Percentiles rank a stretch among this genome's conserved stretches.
Conservation (phyloP, 1,140 invertebrate species). For the Euwallacea fornicatus region DNA sequence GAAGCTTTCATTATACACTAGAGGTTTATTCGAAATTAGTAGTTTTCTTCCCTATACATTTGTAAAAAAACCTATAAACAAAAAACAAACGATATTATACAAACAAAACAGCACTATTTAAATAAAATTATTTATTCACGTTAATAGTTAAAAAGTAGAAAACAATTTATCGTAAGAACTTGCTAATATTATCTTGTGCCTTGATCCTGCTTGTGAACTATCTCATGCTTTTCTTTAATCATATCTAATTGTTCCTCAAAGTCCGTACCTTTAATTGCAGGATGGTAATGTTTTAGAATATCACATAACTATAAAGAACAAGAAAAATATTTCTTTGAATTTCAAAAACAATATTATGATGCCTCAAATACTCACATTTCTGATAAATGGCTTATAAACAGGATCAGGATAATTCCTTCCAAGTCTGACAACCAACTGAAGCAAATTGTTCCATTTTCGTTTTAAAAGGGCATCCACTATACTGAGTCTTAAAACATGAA, state of each 20-base stretch:
- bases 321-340: not conserved
- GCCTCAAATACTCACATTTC: constrained; percentile 18
- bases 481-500: constrained; percentile 13
- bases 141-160: too few relatives aligned
- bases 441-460: constrained; percentile 24
- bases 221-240: constrained; percentile 20
- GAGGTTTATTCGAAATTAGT: too few relatives aligned
- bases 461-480: constrained; percentile 18
- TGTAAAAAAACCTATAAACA: too few relatives aligned
- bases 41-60: too few relatives aligned
- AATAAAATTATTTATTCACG: too few relatives aligned
- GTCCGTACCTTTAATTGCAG: constrained; percentile 17
- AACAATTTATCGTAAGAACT: too few relatives aligned
- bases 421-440: constrained; percentile 9
- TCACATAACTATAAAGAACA: constrained; percentile 19
- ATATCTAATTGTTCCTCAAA: constrained; percentile 22
- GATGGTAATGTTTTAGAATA: constrained; percentile 24
- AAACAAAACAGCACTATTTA: too few relatives aligned
- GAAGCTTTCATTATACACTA: too few relatives aligned
- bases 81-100: too few relatives aligned
- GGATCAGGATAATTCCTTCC: constrained; percentile 14
- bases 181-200: too few relatives aligned
- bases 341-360: not conserved
- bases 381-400: constrained; percentile 16
- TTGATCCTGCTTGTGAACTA: too few relatives aligned